A percentile compares a stretch with the other conserved stretches of the same genome.
These are phyloP conservation scores for Proisotoma minuta DNA, from an alignment of 2,888 invertebrate genomes.

Conservation along the genomic window DNA sequence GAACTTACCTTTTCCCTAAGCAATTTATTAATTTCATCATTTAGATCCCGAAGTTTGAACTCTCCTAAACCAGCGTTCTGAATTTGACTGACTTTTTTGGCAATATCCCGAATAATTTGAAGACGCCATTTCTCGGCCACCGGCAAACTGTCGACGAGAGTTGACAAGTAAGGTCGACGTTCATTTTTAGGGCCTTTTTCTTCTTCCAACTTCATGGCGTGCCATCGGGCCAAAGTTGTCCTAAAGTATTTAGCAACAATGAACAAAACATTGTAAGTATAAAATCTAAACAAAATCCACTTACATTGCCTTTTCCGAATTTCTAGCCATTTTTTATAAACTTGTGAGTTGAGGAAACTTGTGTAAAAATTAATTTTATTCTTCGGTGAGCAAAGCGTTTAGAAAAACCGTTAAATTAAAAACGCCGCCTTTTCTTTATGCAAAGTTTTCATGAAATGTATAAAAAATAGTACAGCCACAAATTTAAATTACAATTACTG, in stretches of 20 bases:
- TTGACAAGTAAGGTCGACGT: constrained; percentile 86
- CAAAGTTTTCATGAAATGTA: too few species aligned
- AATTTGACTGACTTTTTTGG: constrained; percentile 97
- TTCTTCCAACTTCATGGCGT: constrained; percentile 91
- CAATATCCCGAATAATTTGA: constrained; percentile 94
- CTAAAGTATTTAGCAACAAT: constrained; percentile 53
- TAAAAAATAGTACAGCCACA: too few species aligned
- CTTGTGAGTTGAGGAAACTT: too few species aligned
- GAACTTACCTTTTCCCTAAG: constrained; percentile 71
- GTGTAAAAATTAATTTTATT: too few species aligned
- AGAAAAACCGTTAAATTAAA: too few species aligned
- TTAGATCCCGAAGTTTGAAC: constrained; percentile 93
- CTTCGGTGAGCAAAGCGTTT: too few species aligned
- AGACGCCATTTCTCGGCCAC: constrained; percentile 94
- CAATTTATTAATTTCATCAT: constrained; percentile 98
- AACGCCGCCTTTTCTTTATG: too few species aligned
- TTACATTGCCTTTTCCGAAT: constrained; percentile 97
- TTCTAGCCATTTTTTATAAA: constrained; percentile 78
- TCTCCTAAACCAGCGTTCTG: constrained; percentile 99
- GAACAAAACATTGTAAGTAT: constrained; percentile 2
- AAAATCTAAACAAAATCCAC: constrained; percentile 51
- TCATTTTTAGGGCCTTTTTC: constrained; percentile 63
- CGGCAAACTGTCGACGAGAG: constrained; percentile 85
- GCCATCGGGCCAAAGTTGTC: constrained; percentile 98
- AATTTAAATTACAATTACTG: too few species aligned